These are phyloP conservation scores for Holacanthella duospinosa DNA, from an alignment of 2,888 invertebrate species.

Conservation along the genomic window DNA sequence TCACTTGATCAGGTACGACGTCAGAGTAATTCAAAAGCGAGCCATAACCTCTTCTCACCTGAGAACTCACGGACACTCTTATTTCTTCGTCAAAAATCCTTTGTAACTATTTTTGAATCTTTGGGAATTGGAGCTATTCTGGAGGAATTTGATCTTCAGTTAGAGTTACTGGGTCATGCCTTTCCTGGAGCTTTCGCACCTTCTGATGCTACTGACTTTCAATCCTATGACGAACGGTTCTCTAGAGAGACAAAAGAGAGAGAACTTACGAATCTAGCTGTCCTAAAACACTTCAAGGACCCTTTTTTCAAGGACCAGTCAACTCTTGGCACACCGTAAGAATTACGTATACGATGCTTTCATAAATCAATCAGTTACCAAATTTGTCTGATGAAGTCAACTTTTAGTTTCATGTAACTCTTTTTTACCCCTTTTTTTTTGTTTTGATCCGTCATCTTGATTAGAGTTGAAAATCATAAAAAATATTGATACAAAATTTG, in stretches of 20 bases:
- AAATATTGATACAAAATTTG: too few species aligned
- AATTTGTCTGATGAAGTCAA: too few species aligned
- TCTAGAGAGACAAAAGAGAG: slow-evolving; percentile 15
- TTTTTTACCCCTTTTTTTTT: too few species aligned
- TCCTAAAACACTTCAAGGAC: slow-evolving; percentile 18
- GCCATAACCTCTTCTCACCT: neutral
- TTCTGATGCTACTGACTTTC: slow-evolving; percentile 14
- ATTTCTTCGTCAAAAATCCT: slow-evolving; percentile 8
- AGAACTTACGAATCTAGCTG: slow-evolving; percentile 18
- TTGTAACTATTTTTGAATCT: slow-evolving; percentile 15
- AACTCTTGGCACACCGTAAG: slow-evolving; percentile 18
- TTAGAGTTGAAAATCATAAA: too few species aligned
- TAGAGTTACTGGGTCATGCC: slow-evolving; percentile 14
- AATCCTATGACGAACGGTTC: slow-evolving; percentile 22
- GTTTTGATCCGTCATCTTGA: too few species aligned
- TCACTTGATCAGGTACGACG: too few species aligned
- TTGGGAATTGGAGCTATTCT: slow-evolving; percentile 16
- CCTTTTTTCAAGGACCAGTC: slow-evolving; percentile 19
- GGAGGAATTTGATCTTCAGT: slow-evolving; percentile 16
- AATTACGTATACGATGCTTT: neutral
- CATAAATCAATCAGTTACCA: neutral
- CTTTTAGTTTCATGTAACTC: too few species aligned
- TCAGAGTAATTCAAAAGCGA: too few species aligned
- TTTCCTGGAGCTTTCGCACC: slow-evolving; percentile 11
- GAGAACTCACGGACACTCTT: neutral